These are phyloP conservation scores for Watsonalla binaria DNA, from an alignment of 2,888 invertebrate species.

Conservation along the genomic window DNA sequence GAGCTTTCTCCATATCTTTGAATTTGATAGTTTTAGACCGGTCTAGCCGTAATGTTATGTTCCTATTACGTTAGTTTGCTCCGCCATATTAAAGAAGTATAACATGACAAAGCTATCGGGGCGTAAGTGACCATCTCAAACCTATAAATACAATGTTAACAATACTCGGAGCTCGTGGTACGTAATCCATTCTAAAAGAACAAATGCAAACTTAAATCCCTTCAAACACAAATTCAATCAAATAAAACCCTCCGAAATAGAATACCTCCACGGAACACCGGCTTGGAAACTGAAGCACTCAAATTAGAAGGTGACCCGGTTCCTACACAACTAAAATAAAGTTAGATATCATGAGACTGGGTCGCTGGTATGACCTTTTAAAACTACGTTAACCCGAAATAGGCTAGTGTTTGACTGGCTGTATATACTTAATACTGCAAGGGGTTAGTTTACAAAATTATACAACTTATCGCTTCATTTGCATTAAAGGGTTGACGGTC, in stretches of 20 bases:
- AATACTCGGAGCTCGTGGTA: no score
- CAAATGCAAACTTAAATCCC: no score
- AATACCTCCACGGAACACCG: neutral
- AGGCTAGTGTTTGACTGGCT: slow-evolving; percentile 12
- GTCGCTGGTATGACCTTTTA: slow-evolving; percentile 26
- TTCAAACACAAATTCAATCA: neutral
- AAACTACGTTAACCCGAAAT: slow-evolving; percentile 18
- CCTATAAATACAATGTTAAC: no score
- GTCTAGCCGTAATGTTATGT: no score
- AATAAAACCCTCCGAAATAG: neutral
- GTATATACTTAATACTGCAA: neutral
- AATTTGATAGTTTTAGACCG: no score
- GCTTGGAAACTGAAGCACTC: slow-evolving; percentile 27
- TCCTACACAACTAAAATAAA: slow-evolving; percentile 41
- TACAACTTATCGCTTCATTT: neutral
- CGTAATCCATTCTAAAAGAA: no score
- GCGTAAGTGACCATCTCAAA: no score
- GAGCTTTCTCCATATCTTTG: no score
- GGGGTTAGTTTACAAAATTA: neutral
- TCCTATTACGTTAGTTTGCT: no score
- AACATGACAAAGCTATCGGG: no score
- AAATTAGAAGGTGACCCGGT: slow-evolving; percentile 52
- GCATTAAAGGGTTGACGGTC: neutral
- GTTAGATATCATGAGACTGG: slow-evolving; percentile 31
- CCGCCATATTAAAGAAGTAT: no score